Conservation (phyloP, 2,888 invertebrate genomes). For the Caenorhabditis plicata region DNA sequence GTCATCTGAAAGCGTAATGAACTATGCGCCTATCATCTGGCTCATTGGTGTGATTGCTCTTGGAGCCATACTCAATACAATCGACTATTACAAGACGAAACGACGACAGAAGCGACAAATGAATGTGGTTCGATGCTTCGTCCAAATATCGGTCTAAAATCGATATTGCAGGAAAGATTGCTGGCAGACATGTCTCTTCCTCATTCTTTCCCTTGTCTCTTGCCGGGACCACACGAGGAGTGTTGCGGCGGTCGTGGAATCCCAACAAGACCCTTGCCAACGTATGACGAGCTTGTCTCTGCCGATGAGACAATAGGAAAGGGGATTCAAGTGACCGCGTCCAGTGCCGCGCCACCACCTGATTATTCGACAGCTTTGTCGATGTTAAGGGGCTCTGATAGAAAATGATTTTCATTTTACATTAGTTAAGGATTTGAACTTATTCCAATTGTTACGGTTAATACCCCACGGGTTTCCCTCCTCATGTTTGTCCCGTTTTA, state of each 20-base stretch:
- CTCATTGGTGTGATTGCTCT: slow-evolving; percentile 34
- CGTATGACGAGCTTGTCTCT: slow-evolving; percentile 35
- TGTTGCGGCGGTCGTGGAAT: slow-evolving; percentile 29
- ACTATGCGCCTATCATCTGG: slow-evolving; percentile 41
- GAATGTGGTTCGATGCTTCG: slow-evolving; percentile 7
- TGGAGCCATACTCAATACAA: slow-evolving; percentile 32
- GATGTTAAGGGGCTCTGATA: slow-evolving; percentile 15
- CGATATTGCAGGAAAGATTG: slow-evolving; percentile 13
- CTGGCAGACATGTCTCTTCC: slow-evolving; percentile 19
- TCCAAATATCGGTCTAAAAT: not conserved
- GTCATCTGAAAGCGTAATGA: slow-evolving; percentile 23
- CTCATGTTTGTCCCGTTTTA: not conserved
- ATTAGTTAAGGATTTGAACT: not conserved
- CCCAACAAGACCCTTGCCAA: slow-evolving; percentile 20
- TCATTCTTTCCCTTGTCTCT: slow-evolving; percentile 37
- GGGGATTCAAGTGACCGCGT: not conserved
- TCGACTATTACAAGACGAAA: slow-evolving; percentile 35
- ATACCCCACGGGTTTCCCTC: too few species aligned
- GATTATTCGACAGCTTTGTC: slow-evolving; percentile 22
- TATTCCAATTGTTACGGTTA: too few species aligned
- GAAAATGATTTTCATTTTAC: not conserved
- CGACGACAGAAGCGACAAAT: slow-evolving; percentile 17
- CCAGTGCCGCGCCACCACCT: slow-evolving; percentile 5
- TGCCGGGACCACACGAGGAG: slow-evolving; percentile 34
- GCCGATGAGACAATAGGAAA: slow-evolving; percentile 11